Conservation (phyloP, 2,113 vertebrate species). For the Peromyscus polionotus region DNA sequence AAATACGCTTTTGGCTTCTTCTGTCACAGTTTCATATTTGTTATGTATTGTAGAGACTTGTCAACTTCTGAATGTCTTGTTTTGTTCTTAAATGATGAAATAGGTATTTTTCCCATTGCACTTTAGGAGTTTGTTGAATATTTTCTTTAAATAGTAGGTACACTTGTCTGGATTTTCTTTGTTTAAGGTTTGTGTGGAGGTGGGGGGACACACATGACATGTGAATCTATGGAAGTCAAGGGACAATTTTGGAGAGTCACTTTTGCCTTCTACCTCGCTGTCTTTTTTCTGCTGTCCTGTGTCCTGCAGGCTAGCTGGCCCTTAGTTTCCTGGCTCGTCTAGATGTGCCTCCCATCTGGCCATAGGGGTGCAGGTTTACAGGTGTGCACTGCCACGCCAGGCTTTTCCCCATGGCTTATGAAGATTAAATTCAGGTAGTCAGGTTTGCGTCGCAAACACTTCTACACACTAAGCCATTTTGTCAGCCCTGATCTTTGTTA, state of each 20-base stretch:
- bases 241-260: background rate
- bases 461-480: background rate
- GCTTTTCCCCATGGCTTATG: too few species aligned
- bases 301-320: background rate
- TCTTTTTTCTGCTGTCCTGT: background rate
- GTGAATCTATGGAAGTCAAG: background rate
- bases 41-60: slow-evolving; percentile 9
- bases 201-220: background rate
- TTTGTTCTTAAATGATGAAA: slow-evolving; percentile 54
- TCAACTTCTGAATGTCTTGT: background rate
- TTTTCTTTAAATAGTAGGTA: slow-evolving; percentile 42
- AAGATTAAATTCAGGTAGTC: too few species aligned
- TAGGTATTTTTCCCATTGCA: slow-evolving; percentile 56
- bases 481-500: background rate
- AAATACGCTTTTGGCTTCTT: slow-evolving; percentile 45
- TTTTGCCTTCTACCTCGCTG: background rate
- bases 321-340: too few species aligned
- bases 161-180: background rate
- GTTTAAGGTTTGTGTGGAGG: background rate
- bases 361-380: background rate
- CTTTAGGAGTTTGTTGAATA: slow-evolving; percentile 36
- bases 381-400: fast-evolving
- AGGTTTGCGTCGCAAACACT: background rate
- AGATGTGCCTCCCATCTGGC: background rate
- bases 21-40: slow-evolving; percentile 39